Percentiles rank a stretch among this genome's conserved stretches.
Conservation (phyloP, 2,113 vertebrate genomes). For the Plotosus lineatus region DNA sequence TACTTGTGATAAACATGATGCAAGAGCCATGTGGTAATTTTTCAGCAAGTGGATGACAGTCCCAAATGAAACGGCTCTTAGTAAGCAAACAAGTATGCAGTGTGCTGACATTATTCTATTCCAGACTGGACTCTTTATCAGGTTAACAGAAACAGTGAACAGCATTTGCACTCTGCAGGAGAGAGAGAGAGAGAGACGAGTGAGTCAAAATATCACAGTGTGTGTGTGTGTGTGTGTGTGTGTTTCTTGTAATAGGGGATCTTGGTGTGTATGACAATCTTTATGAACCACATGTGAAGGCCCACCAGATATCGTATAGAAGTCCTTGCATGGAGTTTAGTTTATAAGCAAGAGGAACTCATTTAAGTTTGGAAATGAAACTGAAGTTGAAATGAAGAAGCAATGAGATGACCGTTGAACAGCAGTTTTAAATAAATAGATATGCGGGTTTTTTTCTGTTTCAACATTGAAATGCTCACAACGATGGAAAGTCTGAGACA, state of each 20-base stretch:
- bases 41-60: background rate
- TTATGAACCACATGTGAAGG: background rate
- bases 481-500: background rate
- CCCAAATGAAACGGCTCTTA: background rate
- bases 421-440: conserved; percentile 16
- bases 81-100: background rate
- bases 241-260: background rate
- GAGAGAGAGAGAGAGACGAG: background rate
- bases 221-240: background rate
- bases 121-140: conserved; percentile 20
- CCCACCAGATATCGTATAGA: background rate
- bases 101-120: conserved; percentile 20
- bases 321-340: background rate
- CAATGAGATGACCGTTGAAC: background rate
- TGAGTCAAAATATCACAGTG: too few species aligned
- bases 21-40: background rate
- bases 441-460: too few species aligned
- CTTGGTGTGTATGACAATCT: background rate
- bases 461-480: background rate
- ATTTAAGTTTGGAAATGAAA: background rate
- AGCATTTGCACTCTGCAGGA: background rate
- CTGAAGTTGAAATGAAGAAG: background rate
- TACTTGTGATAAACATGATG: background rate
- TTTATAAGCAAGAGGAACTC: background rate
- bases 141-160: conserved; percentile 1